phyloP scores from a whole-genome alignment of 2,797 vertebrate species.

The Catharus ustulatus region DNA sequence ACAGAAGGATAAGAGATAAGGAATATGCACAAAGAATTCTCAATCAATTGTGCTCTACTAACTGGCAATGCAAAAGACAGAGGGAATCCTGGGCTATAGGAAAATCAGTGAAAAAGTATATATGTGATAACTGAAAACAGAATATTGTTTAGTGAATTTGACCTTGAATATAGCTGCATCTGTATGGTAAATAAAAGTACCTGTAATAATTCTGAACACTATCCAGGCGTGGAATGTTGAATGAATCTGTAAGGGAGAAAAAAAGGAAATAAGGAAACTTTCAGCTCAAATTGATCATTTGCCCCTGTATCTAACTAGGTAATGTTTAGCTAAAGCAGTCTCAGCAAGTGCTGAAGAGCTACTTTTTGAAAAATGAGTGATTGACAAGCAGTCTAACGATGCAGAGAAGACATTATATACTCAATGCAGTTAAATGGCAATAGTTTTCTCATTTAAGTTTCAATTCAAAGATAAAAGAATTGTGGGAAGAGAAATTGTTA shows the following conservation, averaged over 20 bases:
- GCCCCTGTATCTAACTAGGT: background rate
- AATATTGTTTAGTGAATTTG: background rate
- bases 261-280: constrained; percentile 29
- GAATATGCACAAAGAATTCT: background rate
- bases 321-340: background rate
- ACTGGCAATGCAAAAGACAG: background rate
- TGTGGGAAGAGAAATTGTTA: background rate
- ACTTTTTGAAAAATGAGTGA: background rate
- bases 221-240: constrained; percentile 90
- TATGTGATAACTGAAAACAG: background rate
- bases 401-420: background rate
- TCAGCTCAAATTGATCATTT: background rate
- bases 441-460: background rate
- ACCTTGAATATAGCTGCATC: background rate
- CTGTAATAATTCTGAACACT: constrained; percentile 94
- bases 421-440: background rate
- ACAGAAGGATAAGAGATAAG: background rate
- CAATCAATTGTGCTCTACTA: background rate
- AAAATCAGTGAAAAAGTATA: background rate
- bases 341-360: background rate
- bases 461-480: background rate
- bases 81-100: background rate
- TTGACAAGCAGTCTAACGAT: background rate
- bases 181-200: constrained; percentile 72
- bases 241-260: constrained; percentile 85